A percentile compares a stretch with the other conserved stretches of the same genome.
phyloP scores from a whole-genome alignment of 2,888 invertebrate genomes.

The Macrosoma leucophasiata region DNA sequence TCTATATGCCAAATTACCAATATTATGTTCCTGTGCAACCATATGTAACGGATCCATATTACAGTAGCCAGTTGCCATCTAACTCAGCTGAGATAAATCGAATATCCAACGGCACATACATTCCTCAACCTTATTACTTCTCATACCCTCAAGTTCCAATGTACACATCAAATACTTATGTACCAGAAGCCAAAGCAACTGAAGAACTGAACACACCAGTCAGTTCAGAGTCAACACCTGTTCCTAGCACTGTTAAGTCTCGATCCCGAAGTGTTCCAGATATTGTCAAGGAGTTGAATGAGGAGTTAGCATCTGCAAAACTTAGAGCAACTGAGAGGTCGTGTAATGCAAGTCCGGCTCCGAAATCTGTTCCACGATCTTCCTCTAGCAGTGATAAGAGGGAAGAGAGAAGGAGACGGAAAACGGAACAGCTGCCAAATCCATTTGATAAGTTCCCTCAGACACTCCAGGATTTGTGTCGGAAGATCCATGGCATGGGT shows the following conservation, averaged over 20 bases:
- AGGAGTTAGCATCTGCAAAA: constrained; percentile 73
- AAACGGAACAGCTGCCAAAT: constrained; percentile 50
- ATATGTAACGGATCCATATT: constrained; percentile 41
- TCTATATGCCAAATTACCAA: constrained; percentile 59
- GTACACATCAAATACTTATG: constrained; percentile 28
- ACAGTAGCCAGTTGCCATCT: constrained; percentile 39
- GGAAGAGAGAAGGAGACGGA: constrained; percentile 41
- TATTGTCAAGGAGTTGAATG: constrained; percentile 84
- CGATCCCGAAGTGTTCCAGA: constrained; percentile 82
- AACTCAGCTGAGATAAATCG: constrained; percentile 37
- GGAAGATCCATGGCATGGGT: constrained; percentile 90
- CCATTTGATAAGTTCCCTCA: constrained; percentile 59
- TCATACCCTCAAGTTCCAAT: constrained; percentile 48
- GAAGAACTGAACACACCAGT: constrained; percentile 28
- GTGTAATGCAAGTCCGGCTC: constrained; percentile 71
- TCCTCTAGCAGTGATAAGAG: constrained; percentile 37
- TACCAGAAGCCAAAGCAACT: constrained; percentile 26
- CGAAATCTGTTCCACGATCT: constrained; percentile 35
- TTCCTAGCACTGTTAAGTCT: constrained; percentile 52
- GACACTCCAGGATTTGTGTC: constrained; percentile 79
- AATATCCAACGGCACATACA: constrained; percentile 42
- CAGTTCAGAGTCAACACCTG: constrained; percentile 35
- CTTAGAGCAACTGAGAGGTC: constrained; percentile 67
- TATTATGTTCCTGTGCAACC: constrained; percentile 52
- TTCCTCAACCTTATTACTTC: constrained; percentile 59